Evolutionary conservation across 2,888 invertebrate genomes (phyloP), one percentile per base, ranked within the genome.

Genomic region (Eledone cirrhosa): DNA sequence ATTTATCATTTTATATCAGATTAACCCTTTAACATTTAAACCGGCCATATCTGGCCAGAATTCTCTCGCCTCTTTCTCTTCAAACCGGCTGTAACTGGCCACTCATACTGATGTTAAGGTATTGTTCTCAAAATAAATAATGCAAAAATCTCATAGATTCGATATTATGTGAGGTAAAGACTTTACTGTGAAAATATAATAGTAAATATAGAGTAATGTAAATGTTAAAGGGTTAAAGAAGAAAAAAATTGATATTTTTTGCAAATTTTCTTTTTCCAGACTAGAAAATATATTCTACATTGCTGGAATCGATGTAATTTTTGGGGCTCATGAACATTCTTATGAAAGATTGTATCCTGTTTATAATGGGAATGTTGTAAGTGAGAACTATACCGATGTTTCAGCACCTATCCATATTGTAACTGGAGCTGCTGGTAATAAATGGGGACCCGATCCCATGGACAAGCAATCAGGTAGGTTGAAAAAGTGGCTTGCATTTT

Each of bases 311-410:
- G 88, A 89, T 79, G 78, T 89, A 0, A 82, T 88, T 0, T 78
- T 89, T 27, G 84, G 87, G 79, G 86, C 85, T 8, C 86, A 87
- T 53, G 86, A 87, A 79, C 86, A 86, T 78, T 83, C 85, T 22
- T 89, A 89, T 78, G 88, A 89, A 81, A 81, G 89, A 0, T 79
- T 86, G 19, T 89, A 85, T 84, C 89, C 89, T 2, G 81, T 87
- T 65, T 86, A 85, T 80, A 81, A 86, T 27, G 85, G 84, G 0
- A 79, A 82, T 24, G 84, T 83, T 0, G 41, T 84, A 13, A 78
- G 83, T 16, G 81, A 81, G 16, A 82, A 84, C 77, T 89, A 89
- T 79, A 80, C 77, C 7, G 81, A 87, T 77, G 87, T 87, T 11
- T 80, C 76, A 22, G 87, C 87, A 0, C 87, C 88, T 1, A 84